A percentile compares a stretch with the other conserved stretches of the same genome.
Conservation (phyloP, 2,113 vertebrate genomes). For the Pygoscelis antarcticus region DNA sequence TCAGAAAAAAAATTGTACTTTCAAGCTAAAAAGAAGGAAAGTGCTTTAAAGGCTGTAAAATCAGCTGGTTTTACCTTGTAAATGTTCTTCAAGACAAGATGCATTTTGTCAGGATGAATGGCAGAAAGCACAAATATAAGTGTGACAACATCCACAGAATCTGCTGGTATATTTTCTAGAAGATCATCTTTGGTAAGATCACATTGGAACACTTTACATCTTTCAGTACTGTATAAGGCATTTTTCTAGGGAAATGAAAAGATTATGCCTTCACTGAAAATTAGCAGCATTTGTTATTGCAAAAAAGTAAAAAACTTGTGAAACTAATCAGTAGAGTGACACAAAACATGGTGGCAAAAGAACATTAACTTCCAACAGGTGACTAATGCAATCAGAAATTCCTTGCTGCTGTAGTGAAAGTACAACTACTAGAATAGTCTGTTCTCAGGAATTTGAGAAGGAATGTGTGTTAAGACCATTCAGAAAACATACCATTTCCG, state of each 20-base stretch:
- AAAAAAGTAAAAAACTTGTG: not conserved
- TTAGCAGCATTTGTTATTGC: not conserved
- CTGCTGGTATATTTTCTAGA: conserved; percentile 75
- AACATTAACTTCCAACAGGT: not conserved
- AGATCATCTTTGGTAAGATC: conserved; percentile 92
- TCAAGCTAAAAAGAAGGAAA: not conserved
- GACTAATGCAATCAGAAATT: not conserved
- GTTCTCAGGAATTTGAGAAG: not conserved
- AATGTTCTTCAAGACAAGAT: conserved; percentile 83
- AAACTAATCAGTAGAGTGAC: not conserved
- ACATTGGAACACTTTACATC: conserved; percentile 92
- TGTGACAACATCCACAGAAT: conserved; percentile 84
- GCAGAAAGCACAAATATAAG: conserved; percentile 96
- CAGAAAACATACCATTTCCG: not conserved
- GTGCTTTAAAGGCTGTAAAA: not conserved
- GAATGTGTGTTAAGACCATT: not conserved
- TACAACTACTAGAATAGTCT: not conserved
- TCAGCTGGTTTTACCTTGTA: conserved; percentile 76
- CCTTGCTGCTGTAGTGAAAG: not conserved
- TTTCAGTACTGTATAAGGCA: conserved; percentile 78
- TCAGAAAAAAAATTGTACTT: not conserved
- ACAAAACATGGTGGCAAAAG: not conserved
- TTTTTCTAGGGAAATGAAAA: conserved; percentile 81
- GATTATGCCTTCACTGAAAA: not conserved
- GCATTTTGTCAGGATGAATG: conserved; percentile 96